phyloP scores from a whole-genome alignment of 2,113 vertebrate species.

The Pelmatolapia mariae region DNA sequence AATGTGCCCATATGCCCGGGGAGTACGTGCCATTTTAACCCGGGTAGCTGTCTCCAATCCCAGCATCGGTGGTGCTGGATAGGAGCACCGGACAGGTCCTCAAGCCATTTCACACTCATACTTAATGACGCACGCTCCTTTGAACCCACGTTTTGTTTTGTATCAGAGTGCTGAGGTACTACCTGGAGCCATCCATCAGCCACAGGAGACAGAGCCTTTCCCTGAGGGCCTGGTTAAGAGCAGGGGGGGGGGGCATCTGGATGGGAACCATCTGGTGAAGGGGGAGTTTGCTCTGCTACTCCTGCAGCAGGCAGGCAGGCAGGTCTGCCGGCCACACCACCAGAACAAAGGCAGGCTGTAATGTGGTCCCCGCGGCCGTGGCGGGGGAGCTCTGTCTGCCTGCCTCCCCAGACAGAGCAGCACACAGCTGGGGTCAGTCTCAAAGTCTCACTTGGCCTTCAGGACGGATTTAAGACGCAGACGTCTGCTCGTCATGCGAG shows the following conservation, averaged over 20 bases:
- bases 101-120: background rate
- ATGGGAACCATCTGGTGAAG: slow-evolving; percentile 57
- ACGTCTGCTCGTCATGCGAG: background rate
- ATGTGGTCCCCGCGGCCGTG: slow-evolving; percentile 1
- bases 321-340: slow-evolving; percentile 24
- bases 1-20: background rate
- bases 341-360: slow-evolving; percentile 42
- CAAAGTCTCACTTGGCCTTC: background rate
- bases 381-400: background rate
- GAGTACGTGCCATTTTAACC: background rate
- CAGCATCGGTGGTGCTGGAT: background rate
- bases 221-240: slow-evolving; percentile 37
- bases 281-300: background rate
- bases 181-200: slow-evolving; percentile 59
- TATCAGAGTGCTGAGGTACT: slow-evolving; percentile 10
- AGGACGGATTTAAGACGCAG: background rate
- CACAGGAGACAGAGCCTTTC: slow-evolving; percentile 41
- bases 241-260: slow-evolving; percentile 20
- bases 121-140: slow-evolving; percentile 12
- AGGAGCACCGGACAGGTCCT: background rate
- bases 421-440: slow-evolving; percentile 25
- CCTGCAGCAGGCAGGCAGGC: slow-evolving; percentile 1
- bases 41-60: background rate
- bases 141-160: slow-evolving; percentile 9
- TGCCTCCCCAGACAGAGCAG: background rate